These are phyloP conservation scores for Troides oblongomaculatus DNA, from an alignment of 2,888 invertebrate genomes.

Conservation along the genomic window DNA sequence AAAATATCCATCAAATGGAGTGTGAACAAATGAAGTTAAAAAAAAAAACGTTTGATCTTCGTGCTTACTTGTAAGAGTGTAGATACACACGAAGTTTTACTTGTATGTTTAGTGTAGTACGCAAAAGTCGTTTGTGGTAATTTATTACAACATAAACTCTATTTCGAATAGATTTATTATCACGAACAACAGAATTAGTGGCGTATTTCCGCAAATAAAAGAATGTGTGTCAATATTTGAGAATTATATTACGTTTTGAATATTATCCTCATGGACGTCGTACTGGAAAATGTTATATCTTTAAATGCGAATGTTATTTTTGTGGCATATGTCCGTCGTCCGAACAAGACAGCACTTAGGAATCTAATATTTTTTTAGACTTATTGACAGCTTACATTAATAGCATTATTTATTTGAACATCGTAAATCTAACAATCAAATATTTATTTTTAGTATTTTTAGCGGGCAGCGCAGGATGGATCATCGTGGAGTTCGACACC, in stretches of 20 bases:
- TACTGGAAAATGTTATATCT: background rate
- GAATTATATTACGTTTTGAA: background rate
- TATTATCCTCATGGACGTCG: background rate
- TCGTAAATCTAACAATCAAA: too few species aligned
- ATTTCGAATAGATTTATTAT: conserved; percentile 24
- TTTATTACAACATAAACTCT: conserved; percentile 23
- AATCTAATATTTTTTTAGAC: background rate
- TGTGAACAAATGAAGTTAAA: background rate
- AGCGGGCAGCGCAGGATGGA: too few species aligned
- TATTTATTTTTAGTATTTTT: too few species aligned
- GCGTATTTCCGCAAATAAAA: conserved; percentile 13
- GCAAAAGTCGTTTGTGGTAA: conserved; percentile 22
- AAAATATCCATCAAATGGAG: background rate
- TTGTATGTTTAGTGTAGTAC: conserved; percentile 14
- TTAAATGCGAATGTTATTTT: background rate
- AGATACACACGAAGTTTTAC: background rate
- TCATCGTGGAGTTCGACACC: too few species aligned
- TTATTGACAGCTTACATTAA: background rate
- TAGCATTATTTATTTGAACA: background rate
- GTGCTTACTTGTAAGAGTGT: background rate
- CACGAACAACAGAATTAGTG: conserved; percentile 12
- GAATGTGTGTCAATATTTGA: conserved; percentile 13
- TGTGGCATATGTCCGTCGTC: background rate
- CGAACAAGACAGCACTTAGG: background rate
- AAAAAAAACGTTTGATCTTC: background rate